phyloP scores from a whole-genome alignment of 2,797 vertebrate genomes.

The Syncerus caffer region DNA sequence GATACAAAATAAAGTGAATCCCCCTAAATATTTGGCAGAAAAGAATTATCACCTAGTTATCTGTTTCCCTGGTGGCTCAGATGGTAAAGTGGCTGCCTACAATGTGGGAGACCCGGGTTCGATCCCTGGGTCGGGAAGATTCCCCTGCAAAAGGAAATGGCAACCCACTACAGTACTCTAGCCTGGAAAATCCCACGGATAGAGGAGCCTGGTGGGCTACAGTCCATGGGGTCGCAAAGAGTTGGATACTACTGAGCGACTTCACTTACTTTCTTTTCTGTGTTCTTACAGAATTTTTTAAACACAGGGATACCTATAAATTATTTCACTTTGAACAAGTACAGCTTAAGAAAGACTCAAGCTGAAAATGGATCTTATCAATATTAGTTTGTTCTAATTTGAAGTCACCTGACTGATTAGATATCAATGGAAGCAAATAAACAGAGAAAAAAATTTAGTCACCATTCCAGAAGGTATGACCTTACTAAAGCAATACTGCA shows the following conservation, averaged over 20 bases:
- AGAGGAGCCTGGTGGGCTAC: background rate
- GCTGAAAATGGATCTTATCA: background rate
- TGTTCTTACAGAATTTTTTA: background rate
- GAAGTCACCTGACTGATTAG: background rate
- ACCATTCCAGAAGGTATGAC: background rate
- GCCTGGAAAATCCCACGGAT: background rate
- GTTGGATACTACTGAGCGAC: background rate
- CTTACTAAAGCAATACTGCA: background rate
- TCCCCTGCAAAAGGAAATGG: background rate
- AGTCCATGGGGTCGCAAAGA: background rate
- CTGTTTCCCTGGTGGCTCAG: background rate
- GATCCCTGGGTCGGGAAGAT: background rate
- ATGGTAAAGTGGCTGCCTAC: background rate
- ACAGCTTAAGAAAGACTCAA: background rate
- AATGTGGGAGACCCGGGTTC: background rate
- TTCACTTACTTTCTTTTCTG: background rate
- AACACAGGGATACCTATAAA: background rate
- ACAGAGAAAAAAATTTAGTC: background rate
- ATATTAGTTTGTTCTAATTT: background rate
- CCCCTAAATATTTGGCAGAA: background rate
- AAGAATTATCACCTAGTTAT: background rate
- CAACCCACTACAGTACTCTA: background rate
- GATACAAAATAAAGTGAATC: background rate
- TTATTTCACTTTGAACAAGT: background rate
- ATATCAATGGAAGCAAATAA: background rate